Evolutionary conservation across 2,113 vertebrate species (phyloP), one percentile per base, ranked within the genome.

Genomic region (Tyto alba): DNA sequence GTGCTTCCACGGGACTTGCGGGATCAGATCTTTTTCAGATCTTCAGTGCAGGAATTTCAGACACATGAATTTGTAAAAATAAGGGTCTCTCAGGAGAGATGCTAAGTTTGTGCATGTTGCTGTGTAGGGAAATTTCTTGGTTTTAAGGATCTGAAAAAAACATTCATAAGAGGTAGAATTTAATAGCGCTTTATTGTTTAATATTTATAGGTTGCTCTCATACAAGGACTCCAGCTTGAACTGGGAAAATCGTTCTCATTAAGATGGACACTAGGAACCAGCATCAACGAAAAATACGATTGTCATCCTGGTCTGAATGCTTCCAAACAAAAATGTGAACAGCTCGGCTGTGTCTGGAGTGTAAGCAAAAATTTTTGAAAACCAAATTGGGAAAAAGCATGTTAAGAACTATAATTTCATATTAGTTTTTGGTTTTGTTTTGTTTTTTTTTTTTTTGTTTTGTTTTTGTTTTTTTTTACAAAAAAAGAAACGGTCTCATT

Each of bases 291-390:
- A 32, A 98, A 86, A 78, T 97, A 95, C 32, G 74, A 92, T 43
- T 98, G 97, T 56, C 82, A 95, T n/a, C 97, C 97, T 6, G 56
- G 71, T 6, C 53, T 18, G 3, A 2, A 16, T 1, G 45, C 48
- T 16, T 62, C 94, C 3, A 14, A 91, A 41, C 69, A 88, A 16
- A 85, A 12, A 2, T 98, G 97, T 30, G 27, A 22, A 27, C 67
- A 76, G 55, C 92, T 91, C 6, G 95, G 95, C 13, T 98, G 97
- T 20, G 56, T 86, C 9, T 98, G 97, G 97, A 62, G 80, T 23
- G 97, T 98, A 91, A 96, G 48, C 3, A 50, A 64, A 52, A 50
- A n/a, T 16, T 27, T 14, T 4, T 36, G 48, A 7, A 48, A 52
- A 40, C 2, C 19, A 3, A 41, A 23, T 17, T 6, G 41, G 18